Evolutionary conservation across 2,797 vertebrate genomes (phyloP), one percentile per base, ranked within the genome.

Genomic region (Rhadinocentrus ornatus): DNA sequence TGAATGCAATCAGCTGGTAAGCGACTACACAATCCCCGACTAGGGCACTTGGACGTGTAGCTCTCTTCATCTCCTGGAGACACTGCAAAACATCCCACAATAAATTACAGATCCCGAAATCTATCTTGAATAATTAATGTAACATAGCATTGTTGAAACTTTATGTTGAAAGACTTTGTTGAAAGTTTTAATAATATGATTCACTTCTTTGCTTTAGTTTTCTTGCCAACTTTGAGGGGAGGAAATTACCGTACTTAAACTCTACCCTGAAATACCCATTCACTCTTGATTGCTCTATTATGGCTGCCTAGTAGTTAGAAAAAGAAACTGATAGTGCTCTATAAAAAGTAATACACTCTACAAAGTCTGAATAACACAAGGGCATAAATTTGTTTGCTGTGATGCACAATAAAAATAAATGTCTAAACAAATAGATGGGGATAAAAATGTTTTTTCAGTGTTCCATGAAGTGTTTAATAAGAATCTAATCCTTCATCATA

Each of bases 1-100:
- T 85, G 90, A 73, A 98, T 85, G 50, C 98, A 99, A 71, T 95
- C 93, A 22, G 96, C 93, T 22, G 97, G 96, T 78, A 99, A 87
- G 12, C 93, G 94, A 66, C 66, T 94, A 81, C 98, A 99, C 22
- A 89, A 73, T 9, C 96, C 97, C 1, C 95, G 95, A 80, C 97
- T 99, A 0, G 98, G 98, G 90, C 98, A 99, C 65, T 92, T 91
- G 13, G 81, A 80, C 2, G 70, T 46, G 77, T 93, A 82, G 77
- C 66, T 75, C 18, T 91, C 88, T 0, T 80, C 75, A 24, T 78
- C 84, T 52, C 54, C 31, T 12, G 89, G 87, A 46, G 89, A 78
- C 4, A 71, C 95, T 95, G 85, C 22, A 84, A 80, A 66, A 73
- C 22, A 56, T 34, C 10, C 70, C 68, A 61, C 15, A 74, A 3